A percentile compares a stretch with the other conserved stretches of the same genome.
These are phyloP conservation scores for Myotis vivesi DNA, from an alignment of 2,797 vertebrate species.

Conservation along the genomic window DNA sequence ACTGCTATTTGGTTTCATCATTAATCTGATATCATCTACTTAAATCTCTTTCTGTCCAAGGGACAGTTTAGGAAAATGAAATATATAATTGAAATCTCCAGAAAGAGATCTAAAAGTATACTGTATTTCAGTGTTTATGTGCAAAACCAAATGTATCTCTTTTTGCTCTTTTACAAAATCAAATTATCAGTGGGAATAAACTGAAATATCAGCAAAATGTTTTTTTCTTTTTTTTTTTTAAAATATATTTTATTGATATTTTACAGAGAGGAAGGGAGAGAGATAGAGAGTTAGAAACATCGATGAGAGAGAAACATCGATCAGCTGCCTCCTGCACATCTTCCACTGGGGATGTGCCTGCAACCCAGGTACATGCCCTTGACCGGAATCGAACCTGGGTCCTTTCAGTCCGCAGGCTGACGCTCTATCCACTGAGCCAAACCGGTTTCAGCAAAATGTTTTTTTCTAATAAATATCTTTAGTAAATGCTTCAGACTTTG, in stretches of 20 bases:
- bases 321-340: too few species aligned
- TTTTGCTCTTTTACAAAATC: conserved; percentile 19
- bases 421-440: too few species aligned
- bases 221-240: not conserved
- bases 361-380: too few species aligned
- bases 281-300: too few species aligned
- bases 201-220: conserved; percentile 45
- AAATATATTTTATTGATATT: too few species aligned
- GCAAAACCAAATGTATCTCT: not conserved
- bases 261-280: too few species aligned
- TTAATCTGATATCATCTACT: conserved; percentile 10
- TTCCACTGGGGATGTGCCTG: too few species aligned
- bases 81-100: conserved; percentile 26
- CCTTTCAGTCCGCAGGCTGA: too few species aligned
- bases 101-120: not conserved
- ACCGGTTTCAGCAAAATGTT: not conserved
- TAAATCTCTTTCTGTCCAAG: conserved; percentile 43
- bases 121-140: not conserved
- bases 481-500: conserved; percentile 35
- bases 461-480: conserved; percentile 7
- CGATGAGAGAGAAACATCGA: too few species aligned
- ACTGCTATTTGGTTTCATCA: conserved; percentile 9
- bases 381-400: too few species aligned
- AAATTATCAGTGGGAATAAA: conserved; percentile 52
- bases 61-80: conserved; percentile 16